These are phyloP conservation scores for Danio aesculapii DNA, from an alignment of 2,797 vertebrate species.

Conservation along the genomic window DNA sequence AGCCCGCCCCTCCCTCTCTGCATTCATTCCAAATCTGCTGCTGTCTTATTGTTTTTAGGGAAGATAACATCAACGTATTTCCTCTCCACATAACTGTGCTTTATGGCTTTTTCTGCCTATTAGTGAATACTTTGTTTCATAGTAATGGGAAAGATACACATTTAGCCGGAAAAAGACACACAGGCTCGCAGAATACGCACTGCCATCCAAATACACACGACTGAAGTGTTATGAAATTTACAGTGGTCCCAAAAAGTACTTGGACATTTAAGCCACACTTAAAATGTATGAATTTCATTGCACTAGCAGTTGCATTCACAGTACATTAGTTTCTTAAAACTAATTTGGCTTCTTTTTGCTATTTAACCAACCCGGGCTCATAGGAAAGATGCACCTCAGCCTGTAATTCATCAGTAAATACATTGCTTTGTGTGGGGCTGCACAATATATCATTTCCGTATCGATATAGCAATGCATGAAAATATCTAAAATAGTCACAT, in stretches of 20 bases:
- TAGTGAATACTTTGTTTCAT: conserved; percentile 23
- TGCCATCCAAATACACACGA: conserved; percentile 8
- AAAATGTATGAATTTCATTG: conserved; percentile 20
- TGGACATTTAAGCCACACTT: conserved; percentile 15
- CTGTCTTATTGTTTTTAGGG: conserved; percentile 53
- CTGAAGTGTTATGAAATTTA: conserved; percentile 6
- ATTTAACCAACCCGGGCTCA: background rate
- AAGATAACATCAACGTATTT: conserved; percentile 47
- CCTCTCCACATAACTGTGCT: conserved; percentile 38
- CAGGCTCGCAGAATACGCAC: conserved; percentile 4
- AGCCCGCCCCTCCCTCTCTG: conserved; percentile 55
- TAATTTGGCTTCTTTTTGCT: background rate
- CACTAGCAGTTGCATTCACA: conserved; percentile 22
- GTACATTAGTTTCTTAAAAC: conserved; percentile 6
- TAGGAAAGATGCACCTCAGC: no score
- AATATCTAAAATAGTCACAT: no score
- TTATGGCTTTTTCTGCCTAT: conserved; percentile 39
- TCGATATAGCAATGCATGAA: no score
- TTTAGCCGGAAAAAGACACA: conserved; percentile 2
- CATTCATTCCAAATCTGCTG: conserved; percentile 52
- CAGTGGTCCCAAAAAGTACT: background rate
- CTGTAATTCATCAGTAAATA: no score
- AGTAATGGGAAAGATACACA: conserved; percentile 25
- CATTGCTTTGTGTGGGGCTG: no score
- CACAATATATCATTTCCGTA: no score